A percentile compares a stretch with the other conserved stretches of the same genome.
Evolutionary conservation across 2,888 invertebrate species (phyloP).

Genomic region (Oscheius sp.): DNA sequence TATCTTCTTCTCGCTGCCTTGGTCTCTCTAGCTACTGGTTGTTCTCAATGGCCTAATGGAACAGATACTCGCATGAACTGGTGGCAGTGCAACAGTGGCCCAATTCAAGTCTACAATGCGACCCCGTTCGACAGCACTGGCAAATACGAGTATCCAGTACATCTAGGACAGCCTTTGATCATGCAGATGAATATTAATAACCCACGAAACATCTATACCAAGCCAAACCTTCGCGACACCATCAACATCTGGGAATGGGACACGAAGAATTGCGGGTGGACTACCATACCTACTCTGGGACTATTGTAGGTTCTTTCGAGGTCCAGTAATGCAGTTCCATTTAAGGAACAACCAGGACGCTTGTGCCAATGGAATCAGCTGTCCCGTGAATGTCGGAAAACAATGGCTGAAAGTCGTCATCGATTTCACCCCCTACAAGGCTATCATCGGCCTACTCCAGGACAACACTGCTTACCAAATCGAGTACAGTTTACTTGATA

Average conservation of each 20-base stretch:
- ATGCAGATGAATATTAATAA: slow-evolving; percentile 57
- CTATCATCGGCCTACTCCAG: slow-evolving; percentile 53
- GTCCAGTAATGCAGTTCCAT: not conserved
- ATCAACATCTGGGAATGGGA: slow-evolving; percentile 61
- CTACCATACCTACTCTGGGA: slow-evolving; percentile 58
- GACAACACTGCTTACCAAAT: slow-evolving; percentile 57
- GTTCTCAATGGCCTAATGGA: slow-evolving; percentile 51
- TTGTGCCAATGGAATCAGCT: slow-evolving; percentile 50
- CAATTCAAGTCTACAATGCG: slow-evolving; percentile 22
- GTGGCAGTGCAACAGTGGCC: slow-evolving; percentile 54
- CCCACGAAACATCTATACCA: slow-evolving; percentile 45
- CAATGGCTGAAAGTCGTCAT: slow-evolving; percentile 46
- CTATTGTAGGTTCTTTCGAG: slow-evolving; percentile 40
- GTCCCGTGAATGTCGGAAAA: slow-evolving; percentile 48
- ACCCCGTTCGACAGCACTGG: slow-evolving; percentile 30
- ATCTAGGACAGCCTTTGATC: slow-evolving; percentile 54
- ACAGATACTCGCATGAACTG: slow-evolving; percentile 60
- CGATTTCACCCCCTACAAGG: slow-evolving; percentile 48
- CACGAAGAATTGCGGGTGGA: slow-evolving; percentile 54
- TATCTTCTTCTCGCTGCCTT: slow-evolving; percentile 14
- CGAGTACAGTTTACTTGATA: slow-evolving; percentile 46
- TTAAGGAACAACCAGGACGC: slow-evolving; percentile 49
- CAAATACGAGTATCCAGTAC: slow-evolving; percentile 58
- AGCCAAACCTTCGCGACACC: slow-evolving; percentile 53
- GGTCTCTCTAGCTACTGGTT: not conserved